Base-by-base conservation (phyloP, 30 jellyfish, hydroid and myxozoan species). In the Aurelia aurita complex sp. Pacific region DNA sequence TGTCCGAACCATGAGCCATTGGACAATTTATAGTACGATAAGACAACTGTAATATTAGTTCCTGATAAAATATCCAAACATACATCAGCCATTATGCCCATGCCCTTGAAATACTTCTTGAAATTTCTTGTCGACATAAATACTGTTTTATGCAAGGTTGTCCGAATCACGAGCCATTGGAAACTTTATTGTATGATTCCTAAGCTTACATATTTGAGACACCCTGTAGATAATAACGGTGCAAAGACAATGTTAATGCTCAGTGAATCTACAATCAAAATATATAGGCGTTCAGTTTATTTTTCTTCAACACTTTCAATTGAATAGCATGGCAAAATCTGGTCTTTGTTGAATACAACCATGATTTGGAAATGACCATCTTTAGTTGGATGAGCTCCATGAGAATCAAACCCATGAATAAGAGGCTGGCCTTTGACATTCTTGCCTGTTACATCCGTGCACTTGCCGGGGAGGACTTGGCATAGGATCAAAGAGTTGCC, bases 281-380 rank as follows among this genome's bases (percentile, higher is more conserved):
- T 61, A 23, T 61, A 61, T 9, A 61, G 14, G 12, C 8, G 57
- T 46, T 46, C 57, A 46, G 57, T 46, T 9, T 69, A 69, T 33
- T 69, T n/a, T 3, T 69, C 61, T 69, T 19, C 61, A 2, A 33
- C 61, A 69, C 38, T 80, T 29, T 70, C 68, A 10, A 61, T 62
- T 57, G 53, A 29, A 69, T 85, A 85, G 81, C 88, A 73, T 7
- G 94, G 94, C 32, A 85, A 55, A 18, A 85, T 85, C 69, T 85
- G 94, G 18, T 85, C 88, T 17, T 50, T 29, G 55, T 85, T 33
- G 18, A 19, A 40, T 23, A 82, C 55, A 1, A 82, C 92, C 57
- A 70, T 6, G 15, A 69, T 63, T 51, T 82, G 40, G 67, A 52
- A 82, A 11, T 40, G 32, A 1, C 82, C 88, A 54, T 82, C 92